These are phyloP conservation scores for Eulemur albifrons DNA, from an alignment of 2,797 vertebrate species.

Conservation along the genomic window DNA sequence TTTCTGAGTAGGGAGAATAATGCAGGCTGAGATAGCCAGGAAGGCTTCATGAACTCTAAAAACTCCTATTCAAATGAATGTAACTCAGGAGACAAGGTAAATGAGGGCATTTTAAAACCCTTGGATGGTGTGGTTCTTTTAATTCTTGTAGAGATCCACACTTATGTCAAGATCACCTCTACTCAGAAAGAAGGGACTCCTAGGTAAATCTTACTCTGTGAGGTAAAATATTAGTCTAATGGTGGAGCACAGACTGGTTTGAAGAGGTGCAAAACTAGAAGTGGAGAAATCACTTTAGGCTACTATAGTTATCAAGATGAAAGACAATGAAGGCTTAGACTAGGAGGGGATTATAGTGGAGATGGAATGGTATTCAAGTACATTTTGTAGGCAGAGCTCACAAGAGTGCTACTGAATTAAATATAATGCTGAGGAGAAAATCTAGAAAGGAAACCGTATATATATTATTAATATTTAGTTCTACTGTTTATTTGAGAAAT, in stretches of 20 bases:
- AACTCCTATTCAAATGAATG: background rate
- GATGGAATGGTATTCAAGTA: accelerated
- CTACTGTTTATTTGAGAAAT: background rate
- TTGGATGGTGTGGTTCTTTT: background rate
- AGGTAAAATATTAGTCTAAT: background rate
- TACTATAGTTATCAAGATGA: background rate
- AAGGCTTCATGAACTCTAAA: background rate
- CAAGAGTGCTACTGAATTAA: background rate
- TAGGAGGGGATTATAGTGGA: background rate
- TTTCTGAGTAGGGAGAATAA: background rate
- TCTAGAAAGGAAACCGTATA: background rate
- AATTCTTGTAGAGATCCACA: too few species aligned
- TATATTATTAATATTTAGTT: background rate
- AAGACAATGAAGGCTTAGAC: background rate
- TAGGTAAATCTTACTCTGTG: background rate
- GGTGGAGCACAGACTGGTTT: background rate
- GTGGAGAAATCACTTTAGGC: background rate
- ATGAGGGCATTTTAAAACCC: background rate
- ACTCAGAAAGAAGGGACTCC: background rate
- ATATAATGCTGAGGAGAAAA: background rate
- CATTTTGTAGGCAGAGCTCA: background rate
- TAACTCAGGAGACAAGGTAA: background rate
- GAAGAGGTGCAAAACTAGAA: background rate
- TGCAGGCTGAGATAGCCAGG: background rate
- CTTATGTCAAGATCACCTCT: background rate